Evolutionary conservation across 1,140 invertebrate genomes (phyloP).

Genomic region (Dryas iulia): DNA sequence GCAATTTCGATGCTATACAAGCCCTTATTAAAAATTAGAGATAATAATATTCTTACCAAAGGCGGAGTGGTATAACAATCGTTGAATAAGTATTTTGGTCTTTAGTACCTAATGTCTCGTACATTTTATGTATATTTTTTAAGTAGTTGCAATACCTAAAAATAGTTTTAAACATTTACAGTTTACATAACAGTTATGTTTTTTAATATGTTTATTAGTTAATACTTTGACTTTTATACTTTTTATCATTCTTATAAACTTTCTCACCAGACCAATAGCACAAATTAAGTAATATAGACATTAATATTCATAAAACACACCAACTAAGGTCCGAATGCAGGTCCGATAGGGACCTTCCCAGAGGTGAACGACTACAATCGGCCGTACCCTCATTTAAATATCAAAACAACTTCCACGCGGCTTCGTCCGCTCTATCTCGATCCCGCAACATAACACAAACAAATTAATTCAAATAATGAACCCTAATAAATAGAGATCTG

Average conservation of each 20-base stretch:
- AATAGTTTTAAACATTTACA: too few relatives aligned
- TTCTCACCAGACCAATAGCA: background rate
- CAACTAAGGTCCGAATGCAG: conserved; percentile 15
- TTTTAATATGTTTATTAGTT: too few relatives aligned
- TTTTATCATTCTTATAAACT: background rate
- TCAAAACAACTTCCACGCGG: conserved; percentile 71
- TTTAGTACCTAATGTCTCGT: too few relatives aligned
- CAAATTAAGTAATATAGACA: conserved; percentile 13
- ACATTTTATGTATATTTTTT: too few relatives aligned
- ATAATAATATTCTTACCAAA: conserved; percentile 52
- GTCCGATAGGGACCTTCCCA: conserved; percentile 25
- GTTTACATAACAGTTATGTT: too few relatives aligned
- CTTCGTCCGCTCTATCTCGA: conserved; percentile 50
- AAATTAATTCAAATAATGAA: conserved; percentile 79
- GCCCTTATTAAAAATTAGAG: conserved; percentile 72
- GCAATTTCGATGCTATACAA: conserved; percentile 41
- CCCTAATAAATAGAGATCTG: conserved; percentile 77
- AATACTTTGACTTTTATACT: too few relatives aligned
- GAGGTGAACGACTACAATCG: conserved; percentile 63
- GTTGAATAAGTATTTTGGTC: too few relatives aligned
- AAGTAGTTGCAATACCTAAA: too few relatives aligned
- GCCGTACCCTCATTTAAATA: conserved; percentile 76
- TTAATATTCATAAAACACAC: conserved; percentile 34
- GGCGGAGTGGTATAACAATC: too few relatives aligned
- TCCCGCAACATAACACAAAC: conserved; percentile 75